These are phyloP conservation scores for Brachionus rubens DNA, from an alignment of 1,140 invertebrate genomes.

Conservation along the genomic window DNA sequence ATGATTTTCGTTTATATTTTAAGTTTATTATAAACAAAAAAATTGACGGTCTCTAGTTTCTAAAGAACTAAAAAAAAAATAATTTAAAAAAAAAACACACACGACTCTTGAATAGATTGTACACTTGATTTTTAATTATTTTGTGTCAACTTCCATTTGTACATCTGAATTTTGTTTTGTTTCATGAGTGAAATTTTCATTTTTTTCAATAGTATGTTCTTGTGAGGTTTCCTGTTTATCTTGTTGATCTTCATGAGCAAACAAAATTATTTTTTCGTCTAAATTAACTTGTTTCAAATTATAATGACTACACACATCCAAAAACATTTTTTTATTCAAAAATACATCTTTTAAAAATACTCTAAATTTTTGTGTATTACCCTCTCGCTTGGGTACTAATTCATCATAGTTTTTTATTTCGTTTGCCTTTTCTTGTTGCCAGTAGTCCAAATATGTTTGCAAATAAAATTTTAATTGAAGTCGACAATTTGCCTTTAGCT, in stretches of 20 bases:
- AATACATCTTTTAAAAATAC: conserved; percentile 35
- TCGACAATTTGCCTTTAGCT: conserved; percentile 40
- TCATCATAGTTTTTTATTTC: background rate
- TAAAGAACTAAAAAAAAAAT: too few species aligned
- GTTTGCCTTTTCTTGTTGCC: background rate
- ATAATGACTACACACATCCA: background rate
- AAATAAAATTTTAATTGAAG: conserved; percentile 43
- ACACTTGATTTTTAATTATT: too few species aligned
- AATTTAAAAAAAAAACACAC: too few species aligned
- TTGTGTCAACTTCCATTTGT: too few species aligned
- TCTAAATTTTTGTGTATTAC: background rate
- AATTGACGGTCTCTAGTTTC: too few species aligned
- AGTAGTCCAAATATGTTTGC: conserved; percentile 40
- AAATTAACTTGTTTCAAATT: background rate
- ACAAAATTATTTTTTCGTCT: background rate
- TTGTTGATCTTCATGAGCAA: background rate
- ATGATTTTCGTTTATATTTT: too few species aligned
- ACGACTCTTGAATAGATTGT: too few species aligned
- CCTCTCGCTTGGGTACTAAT: background rate
- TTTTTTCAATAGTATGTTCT: background rate
- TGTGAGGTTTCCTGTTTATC: background rate
- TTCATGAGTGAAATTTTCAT: too few species aligned
- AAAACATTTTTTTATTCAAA: background rate
- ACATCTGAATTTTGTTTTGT: too few species aligned
- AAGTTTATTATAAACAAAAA: too few species aligned